Conservation (phyloP, 2,113 vertebrate species). For the Osmerus eperlanus region DNA sequence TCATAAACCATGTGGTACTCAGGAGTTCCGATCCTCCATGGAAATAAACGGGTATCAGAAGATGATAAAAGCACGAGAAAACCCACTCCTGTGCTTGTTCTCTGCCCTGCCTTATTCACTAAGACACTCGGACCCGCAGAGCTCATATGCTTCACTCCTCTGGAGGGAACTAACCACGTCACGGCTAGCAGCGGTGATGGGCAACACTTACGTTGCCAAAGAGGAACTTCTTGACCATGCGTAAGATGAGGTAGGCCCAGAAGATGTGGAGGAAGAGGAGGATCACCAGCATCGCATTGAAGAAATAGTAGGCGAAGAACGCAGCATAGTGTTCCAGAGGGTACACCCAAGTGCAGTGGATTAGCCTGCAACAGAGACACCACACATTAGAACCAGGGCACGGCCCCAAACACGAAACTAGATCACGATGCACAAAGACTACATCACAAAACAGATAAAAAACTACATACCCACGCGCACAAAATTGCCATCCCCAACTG, state of each 20-base stretch:
- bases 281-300: slow-evolving; percentile 81
- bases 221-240: slow-evolving; percentile 84
- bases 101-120: not conserved
- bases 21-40: not conserved
- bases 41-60: not conserved
- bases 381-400: not conserved
- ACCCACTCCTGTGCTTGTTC: not conserved
- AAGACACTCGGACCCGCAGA: too few species aligned
- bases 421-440: too few species aligned
- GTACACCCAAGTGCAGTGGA: slow-evolving; percentile 83
- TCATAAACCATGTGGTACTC: too few species aligned
- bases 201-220: slow-evolving; percentile 78
- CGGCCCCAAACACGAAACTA: not conserved
- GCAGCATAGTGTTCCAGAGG: slow-evolving; percentile 75
- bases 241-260: slow-evolving; percentile 87
- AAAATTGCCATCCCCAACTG: too few species aligned
- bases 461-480: too few species aligned
- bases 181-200: too few species aligned
- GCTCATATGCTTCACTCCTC: too few species aligned
- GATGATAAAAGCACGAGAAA: too few species aligned
- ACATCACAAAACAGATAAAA: too few species aligned
- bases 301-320: slow-evolving; percentile 89
- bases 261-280: slow-evolving; percentile 88
- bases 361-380: slow-evolving; percentile 75
- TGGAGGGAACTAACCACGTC: too few species aligned